These are phyloP conservation scores for Sebastes schlegelii DNA, from an alignment of 2,113 vertebrate genomes.

Conservation along the genomic window DNA sequence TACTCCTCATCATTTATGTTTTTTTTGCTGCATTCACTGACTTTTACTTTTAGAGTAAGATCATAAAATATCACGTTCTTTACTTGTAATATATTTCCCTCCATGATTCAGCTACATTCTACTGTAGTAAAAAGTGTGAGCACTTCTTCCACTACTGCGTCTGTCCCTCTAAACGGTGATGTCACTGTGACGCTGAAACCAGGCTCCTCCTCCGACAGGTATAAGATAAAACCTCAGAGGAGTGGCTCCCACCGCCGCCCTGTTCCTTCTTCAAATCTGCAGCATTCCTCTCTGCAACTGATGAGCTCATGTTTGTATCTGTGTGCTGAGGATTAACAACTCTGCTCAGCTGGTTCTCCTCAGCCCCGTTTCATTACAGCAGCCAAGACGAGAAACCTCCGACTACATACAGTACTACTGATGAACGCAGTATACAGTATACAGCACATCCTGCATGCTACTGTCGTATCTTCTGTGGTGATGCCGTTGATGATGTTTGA, in stretches of 20 bases:
- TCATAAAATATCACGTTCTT: not conserved
- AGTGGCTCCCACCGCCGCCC: not conserved
- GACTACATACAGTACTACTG: too few relatives aligned
- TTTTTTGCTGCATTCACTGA: not conserved
- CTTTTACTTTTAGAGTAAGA: not conserved
- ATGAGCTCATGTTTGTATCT: not conserved
- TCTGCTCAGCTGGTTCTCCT: too few relatives aligned
- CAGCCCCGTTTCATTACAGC: too few relatives aligned
- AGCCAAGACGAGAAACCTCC: too few relatives aligned
- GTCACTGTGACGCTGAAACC: constrained; percentile 24
- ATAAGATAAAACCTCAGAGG: not conserved
- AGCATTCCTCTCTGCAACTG: constrained; percentile 15
- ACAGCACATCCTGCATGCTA: too few relatives aligned
- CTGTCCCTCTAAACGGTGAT: constrained; percentile 5
- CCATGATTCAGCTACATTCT: not conserved
- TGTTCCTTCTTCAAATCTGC: not conserved
- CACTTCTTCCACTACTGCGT: not conserved
- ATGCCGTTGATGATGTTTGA: too few relatives aligned
- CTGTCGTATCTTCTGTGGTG: too few relatives aligned
- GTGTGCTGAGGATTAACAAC: not conserved
- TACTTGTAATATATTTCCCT: not conserved
- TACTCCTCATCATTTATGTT: not conserved
- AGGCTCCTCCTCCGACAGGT: not conserved
- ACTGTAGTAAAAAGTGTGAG: not conserved
- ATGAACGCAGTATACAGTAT: too few relatives aligned